phyloP scores from a whole-genome alignment of 1,140 invertebrate genomes.

The Nymphalis io region DNA sequence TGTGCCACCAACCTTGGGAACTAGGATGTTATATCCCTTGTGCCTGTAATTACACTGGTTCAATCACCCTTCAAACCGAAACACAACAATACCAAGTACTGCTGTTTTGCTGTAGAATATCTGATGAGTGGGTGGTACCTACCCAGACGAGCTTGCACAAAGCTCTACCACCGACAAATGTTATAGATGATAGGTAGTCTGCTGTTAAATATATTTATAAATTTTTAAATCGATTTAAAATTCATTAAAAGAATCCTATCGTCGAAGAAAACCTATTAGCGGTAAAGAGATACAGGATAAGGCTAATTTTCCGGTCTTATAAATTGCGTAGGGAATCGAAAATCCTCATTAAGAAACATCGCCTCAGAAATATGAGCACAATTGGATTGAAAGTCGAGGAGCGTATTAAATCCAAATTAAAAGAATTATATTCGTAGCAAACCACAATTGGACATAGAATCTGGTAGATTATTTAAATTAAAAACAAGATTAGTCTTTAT shows the following conservation, averaged over 20 bases:
- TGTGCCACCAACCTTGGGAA: no score
- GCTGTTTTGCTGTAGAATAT: no score
- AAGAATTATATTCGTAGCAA: conserved; percentile 11
- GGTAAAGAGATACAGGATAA: conserved; percentile 20
- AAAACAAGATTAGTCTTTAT: background rate
- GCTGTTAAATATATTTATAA: no score
- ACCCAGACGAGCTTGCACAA: no score
- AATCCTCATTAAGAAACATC: conserved; percentile 37
- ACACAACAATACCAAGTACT: no score
- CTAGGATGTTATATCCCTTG: no score
- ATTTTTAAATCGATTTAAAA: background rate
- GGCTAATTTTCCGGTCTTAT: conserved; percentile 39
- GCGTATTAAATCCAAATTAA: conserved; percentile 26
- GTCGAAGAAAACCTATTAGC: conserved; percentile 12
- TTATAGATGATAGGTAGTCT: no score
- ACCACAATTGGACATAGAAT: conserved; percentile 6
- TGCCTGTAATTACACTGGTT: no score
- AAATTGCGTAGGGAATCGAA: conserved; percentile 33
- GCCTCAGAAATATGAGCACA: conserved; percentile 27
- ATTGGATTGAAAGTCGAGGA: conserved; percentile 31
- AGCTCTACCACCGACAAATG: no score
- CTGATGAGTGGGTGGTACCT: no score
- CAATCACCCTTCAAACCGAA: no score
- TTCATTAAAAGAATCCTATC: background rate
- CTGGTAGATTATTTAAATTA: background rate